Evolutionary conservation across 92 coral and sea anemone genomes (phyloP).

Genomic region (Umimayanthus kanabou): DNA sequence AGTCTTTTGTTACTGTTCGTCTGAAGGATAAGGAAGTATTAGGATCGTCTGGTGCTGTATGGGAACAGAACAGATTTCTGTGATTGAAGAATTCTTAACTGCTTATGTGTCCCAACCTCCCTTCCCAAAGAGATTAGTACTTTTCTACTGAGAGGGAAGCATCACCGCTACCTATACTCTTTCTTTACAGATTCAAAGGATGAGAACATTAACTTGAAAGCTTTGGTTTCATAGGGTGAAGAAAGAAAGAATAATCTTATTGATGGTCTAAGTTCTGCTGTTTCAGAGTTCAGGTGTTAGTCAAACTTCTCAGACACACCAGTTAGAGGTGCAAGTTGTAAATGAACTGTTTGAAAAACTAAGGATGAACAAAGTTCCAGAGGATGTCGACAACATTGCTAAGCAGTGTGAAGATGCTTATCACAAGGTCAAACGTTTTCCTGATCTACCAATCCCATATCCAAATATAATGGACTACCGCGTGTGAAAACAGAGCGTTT

Average conservation of each 20-base stretch:
- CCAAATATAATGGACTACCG: too few relatives aligned
- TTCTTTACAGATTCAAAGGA: too few relatives aligned
- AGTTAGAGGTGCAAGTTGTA: background rate
- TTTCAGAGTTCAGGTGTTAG: too few relatives aligned
- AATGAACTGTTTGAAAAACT: background rate
- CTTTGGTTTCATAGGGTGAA: too few relatives aligned
- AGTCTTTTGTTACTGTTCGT: slow-evolving; percentile 42
- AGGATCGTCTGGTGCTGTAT: slow-evolving; percentile 41
- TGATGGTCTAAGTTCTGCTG: too few relatives aligned
- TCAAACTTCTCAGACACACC: too few relatives aligned
- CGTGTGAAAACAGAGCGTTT: too few relatives aligned
- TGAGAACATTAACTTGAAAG: too few relatives aligned
- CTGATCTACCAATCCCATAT: slow-evolving; percentile 21
- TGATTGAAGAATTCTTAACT: slow-evolving; percentile 38
- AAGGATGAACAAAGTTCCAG: background rate
- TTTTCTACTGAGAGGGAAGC: too few relatives aligned
- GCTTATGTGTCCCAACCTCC: slow-evolving; percentile 35
- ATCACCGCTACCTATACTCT: too few relatives aligned
- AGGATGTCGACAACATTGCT: background rate
- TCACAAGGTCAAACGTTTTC: slow-evolving; percentile 18
- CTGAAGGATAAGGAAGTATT: slow-evolving; percentile 30
- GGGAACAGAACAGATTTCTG: slow-evolving; percentile 44
- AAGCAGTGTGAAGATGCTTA: slow-evolving; percentile 1
- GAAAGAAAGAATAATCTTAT: too few relatives aligned
- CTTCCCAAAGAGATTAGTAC: background rate